These are phyloP conservation scores for Malurus leucopterus DNA, from an alignment of 2,797 vertebrate genomes.

Conservation along the genomic window DNA sequence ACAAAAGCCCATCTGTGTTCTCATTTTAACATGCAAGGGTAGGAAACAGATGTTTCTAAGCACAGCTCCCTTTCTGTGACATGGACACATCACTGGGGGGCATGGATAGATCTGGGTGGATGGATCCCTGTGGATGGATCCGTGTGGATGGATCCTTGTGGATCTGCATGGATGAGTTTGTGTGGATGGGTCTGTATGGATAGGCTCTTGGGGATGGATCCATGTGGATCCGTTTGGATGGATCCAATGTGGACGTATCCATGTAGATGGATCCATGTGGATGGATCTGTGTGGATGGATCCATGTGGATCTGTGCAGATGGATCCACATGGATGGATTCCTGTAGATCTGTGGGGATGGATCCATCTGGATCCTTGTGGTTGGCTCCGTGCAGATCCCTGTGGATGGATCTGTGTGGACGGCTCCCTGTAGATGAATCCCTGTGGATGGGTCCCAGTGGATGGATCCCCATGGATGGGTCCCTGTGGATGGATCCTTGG, in stretches of 20 bases:
- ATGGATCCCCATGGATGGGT: no score
- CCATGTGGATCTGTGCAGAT: no score
- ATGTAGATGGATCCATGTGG: background rate
- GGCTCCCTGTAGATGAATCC: no score
- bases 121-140: background rate
- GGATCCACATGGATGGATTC: accelerated
- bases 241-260: background rate
- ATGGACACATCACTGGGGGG: accelerated
- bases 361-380: accelerated
- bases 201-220: accelerated
- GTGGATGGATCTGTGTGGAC: accelerated
- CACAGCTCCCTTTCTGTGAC: background rate
- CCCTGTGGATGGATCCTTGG: no score
- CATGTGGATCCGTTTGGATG: accelerated
- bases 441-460: no score
- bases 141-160: no score
- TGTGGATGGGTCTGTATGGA: background rate
- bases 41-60: accelerated
- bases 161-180: accelerated
- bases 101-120: background rate
- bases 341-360: accelerated
- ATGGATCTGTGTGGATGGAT: no score
- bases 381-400: accelerated
- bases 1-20: accelerated
- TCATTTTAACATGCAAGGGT: no score